Percentiles rank a stretch among this genome's conserved stretches.
Conservation (phyloP, 2,797 vertebrate species). For the Phataginus tetradactyla region DNA sequence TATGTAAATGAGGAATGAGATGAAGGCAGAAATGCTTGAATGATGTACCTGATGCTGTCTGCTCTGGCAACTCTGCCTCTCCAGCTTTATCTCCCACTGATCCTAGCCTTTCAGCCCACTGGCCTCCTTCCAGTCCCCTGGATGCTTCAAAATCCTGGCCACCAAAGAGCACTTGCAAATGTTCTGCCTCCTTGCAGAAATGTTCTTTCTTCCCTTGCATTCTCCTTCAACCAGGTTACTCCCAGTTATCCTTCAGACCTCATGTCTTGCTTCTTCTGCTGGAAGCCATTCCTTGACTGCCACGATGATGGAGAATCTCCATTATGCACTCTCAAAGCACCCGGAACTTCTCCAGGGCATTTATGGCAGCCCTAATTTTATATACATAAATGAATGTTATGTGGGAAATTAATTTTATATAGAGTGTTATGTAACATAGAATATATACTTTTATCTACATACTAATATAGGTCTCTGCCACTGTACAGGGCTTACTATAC, state of each 20-base stretch:
- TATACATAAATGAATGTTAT: not conserved
- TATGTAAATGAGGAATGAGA: not conserved
- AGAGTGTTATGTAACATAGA: not conserved
- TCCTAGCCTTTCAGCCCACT: not conserved
- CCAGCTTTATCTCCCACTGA: not conserved
- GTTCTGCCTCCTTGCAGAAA: not conserved
- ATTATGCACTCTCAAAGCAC: not conserved
- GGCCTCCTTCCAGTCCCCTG: not conserved
- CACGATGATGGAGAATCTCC: not conserved
- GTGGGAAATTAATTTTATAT: not conserved
- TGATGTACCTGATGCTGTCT: fast-evolving
- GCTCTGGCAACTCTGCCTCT: not conserved
- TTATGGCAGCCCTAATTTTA: not conserved
- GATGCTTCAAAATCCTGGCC: not conserved
- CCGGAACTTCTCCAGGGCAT: not conserved
- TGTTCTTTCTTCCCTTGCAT: not conserved
- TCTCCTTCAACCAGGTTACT: not conserved
- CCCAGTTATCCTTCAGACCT: not conserved
- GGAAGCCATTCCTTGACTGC: not conserved
- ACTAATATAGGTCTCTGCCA: not conserved
- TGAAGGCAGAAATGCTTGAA: not conserved
- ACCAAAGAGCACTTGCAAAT: not conserved
- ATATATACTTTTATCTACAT: not conserved
- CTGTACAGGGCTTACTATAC: not conserved
- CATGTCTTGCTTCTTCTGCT: not conserved